Evolutionary conservation across 2,888 invertebrate species (phyloP).

Genomic region (Cataglyphis livida): DNA sequence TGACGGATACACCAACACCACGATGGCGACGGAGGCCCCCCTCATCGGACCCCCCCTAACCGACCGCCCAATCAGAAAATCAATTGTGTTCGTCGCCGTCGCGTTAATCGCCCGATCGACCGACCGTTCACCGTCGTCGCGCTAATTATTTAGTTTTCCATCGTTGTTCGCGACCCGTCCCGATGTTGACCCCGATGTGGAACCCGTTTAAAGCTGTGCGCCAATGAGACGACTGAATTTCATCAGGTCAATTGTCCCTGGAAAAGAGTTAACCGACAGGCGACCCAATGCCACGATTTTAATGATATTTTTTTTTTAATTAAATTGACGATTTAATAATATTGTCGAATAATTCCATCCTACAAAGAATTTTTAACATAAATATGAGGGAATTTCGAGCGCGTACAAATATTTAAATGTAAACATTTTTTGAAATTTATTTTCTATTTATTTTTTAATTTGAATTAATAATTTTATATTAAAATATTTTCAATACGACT

Average conservation of each 20-base stretch:
- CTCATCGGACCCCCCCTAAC: neutral
- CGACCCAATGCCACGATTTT: neutral
- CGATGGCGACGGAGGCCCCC: neutral
- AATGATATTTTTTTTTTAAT: neutral
- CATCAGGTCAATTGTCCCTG: neutral
- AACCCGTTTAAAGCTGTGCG: conserved; percentile 12
- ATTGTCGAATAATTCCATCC: neutral
- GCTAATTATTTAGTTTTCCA: conserved; percentile 60
- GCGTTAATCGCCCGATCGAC: conserved; percentile 57
- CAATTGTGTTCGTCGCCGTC: conserved; percentile 49
- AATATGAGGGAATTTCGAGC: neutral
- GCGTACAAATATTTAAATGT: neutral
- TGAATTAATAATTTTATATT: neutral
- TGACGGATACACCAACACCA: conserved; percentile 25
- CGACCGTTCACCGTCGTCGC: conserved; percentile 31
- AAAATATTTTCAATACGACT: neutral
- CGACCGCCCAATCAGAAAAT: conserved; percentile 44
- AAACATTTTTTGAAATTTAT: neutral
- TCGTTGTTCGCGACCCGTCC: conserved; percentile 28
- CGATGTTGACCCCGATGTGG: conserved; percentile 9
- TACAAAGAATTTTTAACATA: neutral
- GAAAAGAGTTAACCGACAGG: neutral
- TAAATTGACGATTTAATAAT: neutral
- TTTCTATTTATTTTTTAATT: neutral
- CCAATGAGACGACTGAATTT: conserved; percentile 16